Evolutionary conservation across 2,797 vertebrate genomes (phyloP).

Genomic region (Rhinoraja longicauda): DNA sequence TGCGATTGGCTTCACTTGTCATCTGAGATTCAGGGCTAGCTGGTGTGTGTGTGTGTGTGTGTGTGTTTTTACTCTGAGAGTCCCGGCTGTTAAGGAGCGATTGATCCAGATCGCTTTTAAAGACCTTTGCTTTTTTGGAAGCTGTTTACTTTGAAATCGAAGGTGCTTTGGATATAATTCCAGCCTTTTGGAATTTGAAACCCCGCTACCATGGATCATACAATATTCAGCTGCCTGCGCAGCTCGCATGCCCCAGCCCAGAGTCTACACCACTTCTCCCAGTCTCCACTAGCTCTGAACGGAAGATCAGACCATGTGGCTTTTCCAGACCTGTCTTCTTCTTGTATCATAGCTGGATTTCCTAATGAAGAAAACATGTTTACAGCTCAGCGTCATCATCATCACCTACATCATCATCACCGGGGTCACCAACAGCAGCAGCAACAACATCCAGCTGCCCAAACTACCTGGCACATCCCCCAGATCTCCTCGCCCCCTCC

Average conservation of each 20-base stretch:
- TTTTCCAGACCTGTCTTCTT: conserved; percentile 86
- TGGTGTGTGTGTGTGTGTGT: conserved; percentile 59
- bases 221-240: conserved; percentile 93
- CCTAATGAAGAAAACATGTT: conserved; percentile 83
- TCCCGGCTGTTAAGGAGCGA: conserved; percentile 48
- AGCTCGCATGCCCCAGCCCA: conserved; percentile 85
- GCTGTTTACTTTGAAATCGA: conserved; percentile 56
- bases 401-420: conserved; percentile 68
- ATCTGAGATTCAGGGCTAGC: conserved; percentile 71
- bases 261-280: conserved; percentile 88
- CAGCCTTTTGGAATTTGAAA: conserved; percentile 59
- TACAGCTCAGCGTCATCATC: conserved; percentile 77
- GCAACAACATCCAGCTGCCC: conserved; percentile 71
- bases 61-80: conserved; percentile 61
- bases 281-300: conserved; percentile 85
- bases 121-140: conserved; percentile 53
- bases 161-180: conserved; percentile 59
- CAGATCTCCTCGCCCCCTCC: conserved; percentile 79
- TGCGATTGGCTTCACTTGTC: conserved; percentile 75
- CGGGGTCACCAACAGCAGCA: conserved; percentile 73
- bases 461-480: conserved; percentile 84
- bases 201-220: conserved; percentile 88
- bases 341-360: conserved; percentile 89
- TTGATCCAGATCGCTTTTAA: conserved; percentile 44
- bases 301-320: conserved; percentile 93